phyloP scores from a whole-genome alignment of 2,113 vertebrate genomes.

The Bubalus kerabau region DNA sequence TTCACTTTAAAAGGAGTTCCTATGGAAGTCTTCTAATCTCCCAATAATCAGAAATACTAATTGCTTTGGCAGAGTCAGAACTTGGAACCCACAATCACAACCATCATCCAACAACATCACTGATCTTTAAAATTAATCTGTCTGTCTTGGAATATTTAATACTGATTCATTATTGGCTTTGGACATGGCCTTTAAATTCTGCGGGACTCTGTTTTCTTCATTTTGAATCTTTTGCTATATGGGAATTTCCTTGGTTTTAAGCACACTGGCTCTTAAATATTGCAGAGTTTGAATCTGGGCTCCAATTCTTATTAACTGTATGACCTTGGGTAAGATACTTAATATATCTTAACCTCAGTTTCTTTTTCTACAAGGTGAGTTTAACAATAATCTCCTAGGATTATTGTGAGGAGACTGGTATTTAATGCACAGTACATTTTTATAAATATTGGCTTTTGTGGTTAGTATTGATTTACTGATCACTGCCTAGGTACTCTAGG shows the following conservation, averaged over 20 bases:
- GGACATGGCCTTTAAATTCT: not conserved
- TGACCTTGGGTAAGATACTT: not conserved
- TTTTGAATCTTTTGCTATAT: not conserved
- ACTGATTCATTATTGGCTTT: not conserved
- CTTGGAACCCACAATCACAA: not conserved
- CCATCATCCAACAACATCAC: not conserved
- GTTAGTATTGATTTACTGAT: not conserved
- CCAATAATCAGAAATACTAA: not conserved
- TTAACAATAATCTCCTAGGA: not conserved
- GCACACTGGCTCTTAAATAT: not conserved
- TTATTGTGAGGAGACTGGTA: not conserved
- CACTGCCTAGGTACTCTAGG: not conserved
- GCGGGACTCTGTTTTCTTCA: not conserved
- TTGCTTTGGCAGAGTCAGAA: not conserved
- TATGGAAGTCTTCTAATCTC: not conserved
- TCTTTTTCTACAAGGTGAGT: not conserved
- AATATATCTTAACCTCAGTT: not conserved
- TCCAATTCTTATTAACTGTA: not conserved
- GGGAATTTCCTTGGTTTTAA: not conserved
- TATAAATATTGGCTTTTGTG: not conserved
- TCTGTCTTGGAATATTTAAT: not conserved
- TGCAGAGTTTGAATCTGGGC: not conserved
- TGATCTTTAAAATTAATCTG: constrained; percentile 5
- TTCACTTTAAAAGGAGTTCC: not conserved
- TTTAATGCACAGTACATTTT: not conserved